Base-by-base conservation (phyloP, 2,113 vertebrate genomes). In the Ophthalmolycus amberensis region DNA sequence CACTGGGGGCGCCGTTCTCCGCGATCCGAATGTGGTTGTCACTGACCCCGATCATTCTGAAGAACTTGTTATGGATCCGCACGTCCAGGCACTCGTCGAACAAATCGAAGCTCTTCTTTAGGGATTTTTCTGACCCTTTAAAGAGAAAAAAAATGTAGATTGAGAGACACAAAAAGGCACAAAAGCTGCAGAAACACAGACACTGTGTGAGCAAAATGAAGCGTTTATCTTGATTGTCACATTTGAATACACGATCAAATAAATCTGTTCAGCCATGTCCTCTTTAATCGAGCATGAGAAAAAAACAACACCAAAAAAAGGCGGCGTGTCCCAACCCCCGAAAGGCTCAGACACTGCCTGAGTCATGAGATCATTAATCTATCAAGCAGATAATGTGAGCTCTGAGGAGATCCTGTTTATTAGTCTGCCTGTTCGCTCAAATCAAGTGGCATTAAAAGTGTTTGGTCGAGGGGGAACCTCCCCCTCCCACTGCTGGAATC, bases 61-160 rank as follows among this genome's bases (percentile, higher is more conserved):
- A 96, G 89, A 96, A 96, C 87, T 94, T 95, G 91, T 95, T 96
- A 68, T 95, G 94, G 86, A 95, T 93, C 85, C 92, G 90, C 15
- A 95, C 91, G 0, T 95, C 94, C 91, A 96, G 89, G 67, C 85
- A 86, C 79, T 94, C 91, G 18, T 95, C 94, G 8, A 96, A 95
- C 79, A 96, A 52, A 64, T 96, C 95, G 2, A 96, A 95, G 90
- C 94, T 95, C 88, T 92, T 95, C 90, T 80, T 95, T 6, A 96
- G 88, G 27, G 95, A 95, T 9, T 82, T 90, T n/a, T 95, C 94
- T 0, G 94, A 94, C 15, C 91, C 95, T 96, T 37, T 11, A 68
- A 59, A 77, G 27, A 7, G 12, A n/a, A 2, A 15, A 15, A 22
- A 20, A 11, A 15, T 34, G 56, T 14, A 5, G 29, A 71, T 9